A percentile compares a stretch with the other conserved stretches of the same genome.
Conservation (phyloP, 2,888 invertebrate species). For the Adelognathus sp. region DNA sequence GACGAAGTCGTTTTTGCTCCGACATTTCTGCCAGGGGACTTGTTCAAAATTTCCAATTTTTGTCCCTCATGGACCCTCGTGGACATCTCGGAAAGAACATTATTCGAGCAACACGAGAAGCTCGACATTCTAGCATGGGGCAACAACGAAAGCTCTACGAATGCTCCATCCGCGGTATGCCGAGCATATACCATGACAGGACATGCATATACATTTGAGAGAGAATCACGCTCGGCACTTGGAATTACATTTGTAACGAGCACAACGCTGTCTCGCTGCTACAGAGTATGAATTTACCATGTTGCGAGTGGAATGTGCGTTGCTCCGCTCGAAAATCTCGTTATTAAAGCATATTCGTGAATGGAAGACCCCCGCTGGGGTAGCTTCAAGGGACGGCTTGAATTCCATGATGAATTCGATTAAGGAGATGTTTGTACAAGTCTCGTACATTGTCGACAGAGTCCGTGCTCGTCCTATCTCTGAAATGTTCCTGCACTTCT, state of each 20-base stretch:
- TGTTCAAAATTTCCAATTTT: no score
- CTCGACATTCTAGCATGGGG: neutral
- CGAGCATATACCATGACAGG: neutral
- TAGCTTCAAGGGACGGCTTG: neutral
- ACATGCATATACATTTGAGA: neutral
- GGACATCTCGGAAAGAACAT: no score
- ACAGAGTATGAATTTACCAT: neutral
- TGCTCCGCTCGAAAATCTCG: neutral
- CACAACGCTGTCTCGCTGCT: neutral
- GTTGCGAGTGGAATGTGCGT: neutral
- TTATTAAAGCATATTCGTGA: conserved; percentile 1
- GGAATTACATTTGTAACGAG: conserved; percentile 2
- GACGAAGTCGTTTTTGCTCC: no score
- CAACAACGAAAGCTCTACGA: neutral
- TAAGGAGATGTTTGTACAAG: neutral
- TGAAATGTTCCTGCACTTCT: no score
- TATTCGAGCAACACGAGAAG: neutral
- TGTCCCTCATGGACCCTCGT: no score
- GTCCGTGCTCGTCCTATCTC: no score
- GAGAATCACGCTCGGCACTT: neutral
- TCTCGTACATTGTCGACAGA: no score
- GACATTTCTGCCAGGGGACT: no score
- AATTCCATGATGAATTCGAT: neutral
- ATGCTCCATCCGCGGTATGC: neutral
- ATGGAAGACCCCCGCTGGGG: neutral